A percentile compares a stretch with the other conserved stretches of the same genome.
These are phyloP conservation scores for Agrilus planipennis DNA, from an alignment of 1,140 invertebrate species.

Conservation along the genomic window DNA sequence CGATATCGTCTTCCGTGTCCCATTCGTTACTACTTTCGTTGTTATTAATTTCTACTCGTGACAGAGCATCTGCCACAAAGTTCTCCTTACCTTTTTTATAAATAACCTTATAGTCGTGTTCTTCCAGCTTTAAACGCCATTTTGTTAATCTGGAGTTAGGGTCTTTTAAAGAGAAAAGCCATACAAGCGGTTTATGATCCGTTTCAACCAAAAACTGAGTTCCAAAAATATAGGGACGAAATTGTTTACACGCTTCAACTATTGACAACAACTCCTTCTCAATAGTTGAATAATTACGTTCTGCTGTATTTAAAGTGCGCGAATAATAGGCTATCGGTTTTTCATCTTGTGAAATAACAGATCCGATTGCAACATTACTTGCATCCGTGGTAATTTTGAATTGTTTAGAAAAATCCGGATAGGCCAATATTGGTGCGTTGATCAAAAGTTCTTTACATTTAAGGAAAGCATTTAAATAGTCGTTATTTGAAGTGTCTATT, in stretches of 20 bases:
- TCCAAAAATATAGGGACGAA: background rate
- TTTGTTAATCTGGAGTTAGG: background rate
- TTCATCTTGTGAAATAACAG: too few relatives aligned
- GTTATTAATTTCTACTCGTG: background rate
- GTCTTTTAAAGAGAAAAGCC: background rate
- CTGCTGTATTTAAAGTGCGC: too few relatives aligned
- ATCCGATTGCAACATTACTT: too few relatives aligned
- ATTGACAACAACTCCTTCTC: background rate
- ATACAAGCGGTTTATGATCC: background rate
- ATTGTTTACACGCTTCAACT: background rate
- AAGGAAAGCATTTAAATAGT: constrained; percentile 10
- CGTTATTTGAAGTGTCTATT: background rate
- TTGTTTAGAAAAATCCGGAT: constrained; percentile 5
- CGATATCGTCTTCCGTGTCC: too few relatives aligned
- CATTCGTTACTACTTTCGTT: too few relatives aligned
- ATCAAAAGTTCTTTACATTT: constrained; percentile 13
- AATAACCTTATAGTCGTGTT: constrained; percentile 4
- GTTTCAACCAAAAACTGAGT: background rate
- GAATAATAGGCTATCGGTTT: too few relatives aligned
- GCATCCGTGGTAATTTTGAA: background rate
- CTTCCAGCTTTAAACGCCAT: constrained; percentile 17
- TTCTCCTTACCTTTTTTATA: constrained; percentile 32
- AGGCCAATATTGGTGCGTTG: constrained; percentile 1
- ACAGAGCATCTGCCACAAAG: constrained; percentile 29
- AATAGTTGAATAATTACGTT: too few relatives aligned